Percentiles rank a stretch among this genome's conserved stretches.
phyloP scores from a whole-genome alignment of 2,888 invertebrate genomes.

The Busseola fusca region DNA sequence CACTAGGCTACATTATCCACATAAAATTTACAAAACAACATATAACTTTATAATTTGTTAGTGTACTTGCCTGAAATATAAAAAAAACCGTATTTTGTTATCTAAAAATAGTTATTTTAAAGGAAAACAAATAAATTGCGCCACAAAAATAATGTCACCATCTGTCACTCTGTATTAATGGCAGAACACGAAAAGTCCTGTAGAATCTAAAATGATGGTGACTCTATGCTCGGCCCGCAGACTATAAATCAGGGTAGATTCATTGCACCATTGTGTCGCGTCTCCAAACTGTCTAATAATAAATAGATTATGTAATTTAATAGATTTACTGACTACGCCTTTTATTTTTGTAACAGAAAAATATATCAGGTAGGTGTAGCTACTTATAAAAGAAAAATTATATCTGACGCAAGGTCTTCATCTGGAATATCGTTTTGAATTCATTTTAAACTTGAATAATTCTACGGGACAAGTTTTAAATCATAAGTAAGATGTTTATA shows the following conservation, averaged over 20 bases:
- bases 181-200: constrained; percentile 31
- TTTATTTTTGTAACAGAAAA: constrained; percentile 54
- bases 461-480: not conserved
- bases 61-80: not conserved
- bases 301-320: constrained; percentile 71
- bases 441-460: not conserved
- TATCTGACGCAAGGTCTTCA: constrained; percentile 16
- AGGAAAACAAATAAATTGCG: not conserved
- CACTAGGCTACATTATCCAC: not conserved
- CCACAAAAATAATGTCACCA: constrained; percentile 1
- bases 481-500: not conserved
- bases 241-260: constrained; percentile 71
- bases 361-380: constrained; percentile 1
- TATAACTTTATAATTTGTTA: not conserved
- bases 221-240: constrained; percentile 50
- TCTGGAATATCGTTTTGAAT: constrained; percentile 11
- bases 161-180: constrained; percentile 1
- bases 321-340: constrained; percentile 62
- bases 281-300: constrained; percentile 67
- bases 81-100: not conserved
- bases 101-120: not conserved
- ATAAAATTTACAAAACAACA: not conserved
- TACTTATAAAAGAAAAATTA: constrained; percentile 6
- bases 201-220: constrained; percentile 47
- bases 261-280: constrained; percentile 74